phyloP scores from a whole-genome alignment of 2,888 invertebrate genomes.

The Eumacrocentrus americanus region DNA sequence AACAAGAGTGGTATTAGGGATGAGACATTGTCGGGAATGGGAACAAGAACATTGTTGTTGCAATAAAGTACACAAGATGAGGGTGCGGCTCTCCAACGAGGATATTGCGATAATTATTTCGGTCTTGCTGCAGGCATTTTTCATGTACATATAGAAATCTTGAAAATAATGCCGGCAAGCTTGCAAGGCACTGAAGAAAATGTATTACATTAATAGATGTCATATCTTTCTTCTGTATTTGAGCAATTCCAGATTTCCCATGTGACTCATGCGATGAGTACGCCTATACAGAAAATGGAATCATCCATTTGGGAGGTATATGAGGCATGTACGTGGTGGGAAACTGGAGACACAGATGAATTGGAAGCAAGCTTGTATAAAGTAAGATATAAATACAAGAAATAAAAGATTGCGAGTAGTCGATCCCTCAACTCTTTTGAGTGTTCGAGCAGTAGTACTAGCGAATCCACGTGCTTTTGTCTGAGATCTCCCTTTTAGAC shows the following conservation, averaged over 20 bases:
- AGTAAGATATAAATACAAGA: too few relatives aligned
- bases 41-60: neutral
- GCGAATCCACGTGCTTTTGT: neutral
- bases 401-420: too few relatives aligned
- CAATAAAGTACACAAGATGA: neutral
- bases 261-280: neutral
- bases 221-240: neutral
- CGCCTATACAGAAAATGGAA: neutral
- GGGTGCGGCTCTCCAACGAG: neutral
- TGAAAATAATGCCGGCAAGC: too few relatives aligned
- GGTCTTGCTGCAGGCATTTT: too few relatives aligned
- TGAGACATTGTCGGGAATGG: neutral
- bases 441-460: too few relatives aligned
- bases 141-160: too few relatives aligned
- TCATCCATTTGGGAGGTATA: neutral
- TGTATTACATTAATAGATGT: neutral
- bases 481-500: neutral
- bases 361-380: neutral
- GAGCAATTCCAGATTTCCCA: neutral
- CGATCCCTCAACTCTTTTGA: neutral
- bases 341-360: neutral
- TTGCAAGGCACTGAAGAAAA: too few relatives aligned
- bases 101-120: neutral
- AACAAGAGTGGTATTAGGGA: neutral
- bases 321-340: neutral